phyloP scores from a whole-genome alignment of 1,140 invertebrate species.

The Nomia melanderi region DNA sequence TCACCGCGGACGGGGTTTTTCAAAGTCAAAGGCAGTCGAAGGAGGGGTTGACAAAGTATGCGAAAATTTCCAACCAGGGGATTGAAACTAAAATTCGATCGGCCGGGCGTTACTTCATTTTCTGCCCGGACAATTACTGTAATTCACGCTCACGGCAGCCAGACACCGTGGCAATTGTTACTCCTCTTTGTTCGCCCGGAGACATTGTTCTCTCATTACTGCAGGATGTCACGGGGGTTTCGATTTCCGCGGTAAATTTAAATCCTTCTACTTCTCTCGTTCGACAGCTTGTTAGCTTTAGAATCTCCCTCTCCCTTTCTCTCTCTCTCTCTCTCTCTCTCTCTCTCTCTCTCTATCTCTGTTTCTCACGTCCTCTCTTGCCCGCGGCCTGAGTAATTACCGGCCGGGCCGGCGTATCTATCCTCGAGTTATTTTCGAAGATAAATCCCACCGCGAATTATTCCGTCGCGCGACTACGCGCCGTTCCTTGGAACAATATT shows the following conservation, averaged over 20 bases:
- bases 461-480: background rate
- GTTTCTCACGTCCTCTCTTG: too few relatives aligned
- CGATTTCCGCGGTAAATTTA: constrained; percentile 52
- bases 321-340: too few relatives aligned
- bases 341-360: too few relatives aligned
- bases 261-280: constrained; percentile 52
- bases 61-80: background rate
- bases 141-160: constrained; percentile 10
- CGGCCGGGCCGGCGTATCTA: background rate
- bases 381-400: constrained; percentile 52
- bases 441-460: constrained; percentile 43
- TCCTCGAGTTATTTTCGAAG: constrained; percentile 53
- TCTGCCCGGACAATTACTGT: constrained; percentile 11
- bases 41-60: too few relatives aligned
- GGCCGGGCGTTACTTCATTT: constrained; percentile 9
- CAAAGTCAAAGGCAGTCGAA: too few relatives aligned
- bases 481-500: background rate
- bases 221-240: constrained; percentile 50
- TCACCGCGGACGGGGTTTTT: too few relatives aligned
- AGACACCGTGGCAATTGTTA: constrained; percentile 42
- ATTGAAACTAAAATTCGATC: constrained; percentile 20
- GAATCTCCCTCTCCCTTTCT: too few relatives aligned
- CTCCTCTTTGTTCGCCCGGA: constrained; percentile 42
- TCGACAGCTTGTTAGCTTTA: constrained; percentile 56
- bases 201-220: constrained; percentile 49